Evolutionary conservation across 2,113 vertebrate genomes (phyloP).

Genomic region (Muntiacus reevesi): DNA sequence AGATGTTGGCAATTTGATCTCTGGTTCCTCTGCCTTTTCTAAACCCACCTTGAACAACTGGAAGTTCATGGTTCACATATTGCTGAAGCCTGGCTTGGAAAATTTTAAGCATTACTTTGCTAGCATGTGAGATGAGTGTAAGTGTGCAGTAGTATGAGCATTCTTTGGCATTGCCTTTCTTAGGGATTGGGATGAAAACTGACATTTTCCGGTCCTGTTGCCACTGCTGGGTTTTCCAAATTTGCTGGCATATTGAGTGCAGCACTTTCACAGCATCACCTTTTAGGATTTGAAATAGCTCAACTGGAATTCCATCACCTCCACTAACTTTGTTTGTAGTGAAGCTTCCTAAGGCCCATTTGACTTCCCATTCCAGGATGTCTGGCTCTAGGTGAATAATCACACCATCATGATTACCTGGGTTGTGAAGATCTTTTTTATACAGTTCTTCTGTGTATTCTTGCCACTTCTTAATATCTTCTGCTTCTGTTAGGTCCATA

Average conservation of each 20-base stretch:
- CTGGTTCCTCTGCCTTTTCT: not conserved
- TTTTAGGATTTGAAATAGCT: no score
- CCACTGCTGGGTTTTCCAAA: not conserved
- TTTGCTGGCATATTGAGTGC: not conserved
- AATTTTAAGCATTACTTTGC: not conserved
- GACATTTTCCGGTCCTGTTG: not conserved
- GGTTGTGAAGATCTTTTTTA: not conserved
- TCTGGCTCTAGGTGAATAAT: no score
- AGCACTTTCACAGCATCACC: not conserved
- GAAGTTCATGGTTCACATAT: not conserved
- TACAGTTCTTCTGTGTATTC: not conserved
- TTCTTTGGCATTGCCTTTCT: not conserved
- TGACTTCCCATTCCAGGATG: no score
- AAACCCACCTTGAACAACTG: not conserved
- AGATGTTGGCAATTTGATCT: not conserved
- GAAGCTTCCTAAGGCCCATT: no score
- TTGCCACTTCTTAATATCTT: not conserved
- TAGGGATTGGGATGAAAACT: not conserved
- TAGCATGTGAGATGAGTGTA: rapidly evolving
- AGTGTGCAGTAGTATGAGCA: not conserved
- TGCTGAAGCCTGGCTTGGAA: not conserved
- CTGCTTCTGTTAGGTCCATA: not conserved
- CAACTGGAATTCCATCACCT: no score
- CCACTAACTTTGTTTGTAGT: no score
- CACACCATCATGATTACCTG: no score